phyloP scores from a whole-genome alignment of 1,140 invertebrate genomes.

The Zaprionus taronus region DNA sequence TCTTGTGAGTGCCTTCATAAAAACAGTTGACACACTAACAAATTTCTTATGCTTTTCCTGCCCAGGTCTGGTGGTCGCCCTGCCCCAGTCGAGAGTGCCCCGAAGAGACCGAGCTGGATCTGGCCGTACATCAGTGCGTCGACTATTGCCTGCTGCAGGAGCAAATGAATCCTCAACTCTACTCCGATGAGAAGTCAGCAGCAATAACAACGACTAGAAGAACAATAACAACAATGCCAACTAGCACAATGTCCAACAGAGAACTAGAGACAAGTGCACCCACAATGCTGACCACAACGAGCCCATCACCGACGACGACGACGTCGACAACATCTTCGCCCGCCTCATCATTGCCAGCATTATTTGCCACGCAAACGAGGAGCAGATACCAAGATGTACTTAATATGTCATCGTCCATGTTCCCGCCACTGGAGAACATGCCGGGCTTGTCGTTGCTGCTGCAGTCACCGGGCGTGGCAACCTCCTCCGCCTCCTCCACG shows the following conservation, averaged over 20 bases:
- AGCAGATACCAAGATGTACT: constrained; percentile 84
- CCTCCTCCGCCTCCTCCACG: constrained; percentile 1
- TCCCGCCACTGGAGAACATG: constrained; percentile 68
- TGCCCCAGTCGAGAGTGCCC: constrained; percentile 90
- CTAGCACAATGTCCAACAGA: constrained; percentile 15
- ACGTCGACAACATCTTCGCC: constrained; percentile 59
- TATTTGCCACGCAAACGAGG: constrained; percentile 78
- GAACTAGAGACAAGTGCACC: constrained; percentile 8
- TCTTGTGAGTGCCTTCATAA: no score
- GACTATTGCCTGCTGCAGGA: constrained; percentile 88
- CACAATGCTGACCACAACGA: constrained; percentile 34
- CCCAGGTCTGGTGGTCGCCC: constrained; percentile 91
- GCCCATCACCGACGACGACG: constrained; percentile 37
- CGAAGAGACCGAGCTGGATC: constrained; percentile 89
- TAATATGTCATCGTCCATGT: constrained; percentile 84
- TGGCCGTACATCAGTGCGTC: constrained; percentile 88
- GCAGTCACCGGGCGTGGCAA: constrained; percentile 32
- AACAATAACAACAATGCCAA: constrained; percentile 24
- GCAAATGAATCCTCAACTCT: constrained; percentile 76
- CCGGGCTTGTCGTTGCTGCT: constrained; percentile 59
- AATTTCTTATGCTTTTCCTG: not conserved
- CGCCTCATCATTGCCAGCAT: constrained; percentile 72
- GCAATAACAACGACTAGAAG: constrained; percentile 26
- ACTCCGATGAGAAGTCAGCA: constrained; percentile 64
- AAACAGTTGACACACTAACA: not conserved